These are phyloP conservation scores for Dryomyza anilis DNA, from an alignment of 2,888 invertebrate species.

Conservation along the genomic window DNA sequence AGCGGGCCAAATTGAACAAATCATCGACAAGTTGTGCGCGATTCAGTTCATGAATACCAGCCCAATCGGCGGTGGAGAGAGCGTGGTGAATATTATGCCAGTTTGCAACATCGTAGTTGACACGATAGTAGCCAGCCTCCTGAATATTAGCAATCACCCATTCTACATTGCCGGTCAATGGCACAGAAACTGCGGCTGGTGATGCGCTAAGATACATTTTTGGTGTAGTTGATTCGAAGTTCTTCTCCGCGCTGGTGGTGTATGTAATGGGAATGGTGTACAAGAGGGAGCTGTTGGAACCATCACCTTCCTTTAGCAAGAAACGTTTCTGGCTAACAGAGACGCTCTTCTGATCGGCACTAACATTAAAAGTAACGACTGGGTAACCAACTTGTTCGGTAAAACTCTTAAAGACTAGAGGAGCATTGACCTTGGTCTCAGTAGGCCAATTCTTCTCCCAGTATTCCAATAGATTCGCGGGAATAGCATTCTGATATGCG, in stretches of 20 bases:
- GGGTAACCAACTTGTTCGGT: slow-evolving; percentile 72
- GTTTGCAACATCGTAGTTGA: slow-evolving; percentile 71
- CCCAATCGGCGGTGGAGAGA: slow-evolving; percentile 39
- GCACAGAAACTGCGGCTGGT: rapidly evolving
- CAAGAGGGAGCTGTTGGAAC: slow-evolving; percentile 34
- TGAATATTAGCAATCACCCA: slow-evolving; percentile 58
- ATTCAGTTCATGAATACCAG: slow-evolving; percentile 68
- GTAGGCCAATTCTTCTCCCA: slow-evolving; percentile 57
- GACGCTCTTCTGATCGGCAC: slow-evolving; percentile 34
- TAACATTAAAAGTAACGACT: slow-evolving; percentile 58
- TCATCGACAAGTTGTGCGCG: slow-evolving; percentile 84
- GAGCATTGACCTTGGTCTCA: slow-evolving; percentile 46
- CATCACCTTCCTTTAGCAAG: slow-evolving; percentile 45
- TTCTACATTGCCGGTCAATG: not conserved
- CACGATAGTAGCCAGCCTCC: slow-evolving; percentile 65
- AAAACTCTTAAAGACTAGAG: slow-evolving; percentile 64
- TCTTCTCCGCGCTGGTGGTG: slow-evolving; percentile 42
- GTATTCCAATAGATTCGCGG: slow-evolving; percentile 63
- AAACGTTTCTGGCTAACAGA: slow-evolving; percentile 52
- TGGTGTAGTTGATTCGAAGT: slow-evolving; percentile 46
- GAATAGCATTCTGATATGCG: slow-evolving; percentile 55
- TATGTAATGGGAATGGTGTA: slow-evolving; percentile 57
- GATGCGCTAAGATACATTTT: slow-evolving; percentile 42
- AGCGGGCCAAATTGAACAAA: slow-evolving; percentile 74
- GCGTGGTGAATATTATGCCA: slow-evolving; percentile 63